A percentile compares a stretch with the other conserved stretches of the same genome.
phyloP scores from a whole-genome alignment of 2,888 invertebrate species.

The Amphipoea oculea region DNA sequence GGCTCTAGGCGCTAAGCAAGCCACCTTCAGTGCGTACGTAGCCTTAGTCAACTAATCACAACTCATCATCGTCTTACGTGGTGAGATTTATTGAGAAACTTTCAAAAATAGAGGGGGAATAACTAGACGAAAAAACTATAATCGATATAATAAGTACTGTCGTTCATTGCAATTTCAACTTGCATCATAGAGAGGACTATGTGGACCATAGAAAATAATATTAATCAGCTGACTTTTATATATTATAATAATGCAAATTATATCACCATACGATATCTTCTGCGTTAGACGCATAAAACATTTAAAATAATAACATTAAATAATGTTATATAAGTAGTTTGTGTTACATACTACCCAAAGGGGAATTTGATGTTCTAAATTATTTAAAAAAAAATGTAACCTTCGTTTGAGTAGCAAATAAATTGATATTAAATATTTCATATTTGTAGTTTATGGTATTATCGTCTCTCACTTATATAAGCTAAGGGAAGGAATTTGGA shows the following conservation, averaged over 20 bases:
- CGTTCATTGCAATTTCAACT: constrained; percentile 23
- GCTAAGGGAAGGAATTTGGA: constrained; percentile 1
- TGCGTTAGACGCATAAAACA: constrained; percentile 52
- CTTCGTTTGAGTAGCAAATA: constrained; percentile 31
- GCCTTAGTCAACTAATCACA: not conserved
- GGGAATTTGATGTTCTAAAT: constrained; percentile 31
- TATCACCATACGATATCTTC: constrained; percentile 48
- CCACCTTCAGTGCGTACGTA: no score
- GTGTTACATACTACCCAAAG: constrained; percentile 45
- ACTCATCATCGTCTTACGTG: not conserved
- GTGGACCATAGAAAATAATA: constrained; percentile 51
- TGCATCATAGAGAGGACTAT: constrained; percentile 37
- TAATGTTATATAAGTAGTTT: constrained; percentile 33
- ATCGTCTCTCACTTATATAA: constrained; percentile 15
- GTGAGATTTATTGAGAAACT: not conserved
- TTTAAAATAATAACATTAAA: constrained; percentile 20
- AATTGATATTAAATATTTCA: constrained; percentile 33
- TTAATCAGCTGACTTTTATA: constrained; percentile 29
- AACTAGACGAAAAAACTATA: not conserved
- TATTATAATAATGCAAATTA: constrained; percentile 25
- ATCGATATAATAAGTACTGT: constrained; percentile 6
- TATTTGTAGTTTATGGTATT: constrained; percentile 36
- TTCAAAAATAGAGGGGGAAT: not conserved
- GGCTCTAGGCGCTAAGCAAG: no score
- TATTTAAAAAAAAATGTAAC: constrained; percentile 22